These are phyloP conservation scores for Todiramphus chloris DNA, from an alignment of 2,113 vertebrate genomes.

Conservation along the genomic window DNA sequence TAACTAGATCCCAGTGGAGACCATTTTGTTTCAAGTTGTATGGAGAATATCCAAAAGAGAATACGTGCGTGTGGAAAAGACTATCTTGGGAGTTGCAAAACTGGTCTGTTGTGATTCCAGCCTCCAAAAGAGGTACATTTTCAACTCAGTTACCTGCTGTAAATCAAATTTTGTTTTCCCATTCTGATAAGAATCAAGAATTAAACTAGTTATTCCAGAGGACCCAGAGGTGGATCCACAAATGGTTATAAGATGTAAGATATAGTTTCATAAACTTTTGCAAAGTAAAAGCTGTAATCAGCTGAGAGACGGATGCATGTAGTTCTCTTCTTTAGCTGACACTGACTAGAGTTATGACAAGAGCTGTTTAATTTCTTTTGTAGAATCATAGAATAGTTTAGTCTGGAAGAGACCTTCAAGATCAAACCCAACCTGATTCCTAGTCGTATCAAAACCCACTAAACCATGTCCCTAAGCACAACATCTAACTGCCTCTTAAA, in stretches of 20 bases:
- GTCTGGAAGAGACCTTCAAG: no score
- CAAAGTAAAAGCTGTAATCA: not conserved
- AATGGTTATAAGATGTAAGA: not conserved
- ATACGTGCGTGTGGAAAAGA: not conserved
- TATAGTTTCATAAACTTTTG: not conserved
- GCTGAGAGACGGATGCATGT: rapidly evolving
- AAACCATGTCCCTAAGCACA: no score
- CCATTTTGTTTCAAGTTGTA: not conserved
- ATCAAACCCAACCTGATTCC: no score
- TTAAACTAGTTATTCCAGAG: not conserved
- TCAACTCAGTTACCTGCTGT: not conserved
- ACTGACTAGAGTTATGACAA: not conserved
- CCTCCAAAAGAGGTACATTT: not conserved
- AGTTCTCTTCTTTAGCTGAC: not conserved
- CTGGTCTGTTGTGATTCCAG: not conserved
- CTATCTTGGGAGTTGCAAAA: not conserved
- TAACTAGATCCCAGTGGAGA: not conserved
- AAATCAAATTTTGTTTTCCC: not conserved
- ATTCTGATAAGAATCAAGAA: not conserved
- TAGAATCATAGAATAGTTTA: no score
- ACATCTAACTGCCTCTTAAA: no score
- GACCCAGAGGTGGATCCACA: rapidly evolving
- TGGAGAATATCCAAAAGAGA: not conserved
- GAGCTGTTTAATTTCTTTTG: not conserved
- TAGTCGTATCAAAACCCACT: no score